Evolutionary conservation across 2,888 invertebrate genomes (phyloP).

Genomic region (Himalopsyche tibetana): DNA sequence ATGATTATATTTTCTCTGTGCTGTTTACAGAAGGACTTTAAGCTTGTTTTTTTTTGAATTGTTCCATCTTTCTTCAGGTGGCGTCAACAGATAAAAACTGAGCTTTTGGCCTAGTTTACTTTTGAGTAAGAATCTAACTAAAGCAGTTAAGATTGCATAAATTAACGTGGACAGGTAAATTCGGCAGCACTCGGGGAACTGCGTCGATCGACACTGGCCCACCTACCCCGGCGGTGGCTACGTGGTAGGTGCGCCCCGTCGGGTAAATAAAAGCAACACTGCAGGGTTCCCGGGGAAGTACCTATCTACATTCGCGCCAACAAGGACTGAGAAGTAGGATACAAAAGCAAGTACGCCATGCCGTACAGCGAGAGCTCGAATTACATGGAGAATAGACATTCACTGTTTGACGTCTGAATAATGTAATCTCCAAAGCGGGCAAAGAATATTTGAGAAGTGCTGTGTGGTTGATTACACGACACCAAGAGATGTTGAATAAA

Average conservation of each 20-base stretch:
- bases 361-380: neutral
- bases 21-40: no score
- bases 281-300: conserved; percentile 24
- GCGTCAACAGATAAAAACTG: no score
- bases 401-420: no score
- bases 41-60: no score
- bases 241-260: conserved; percentile 31
- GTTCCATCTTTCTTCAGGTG: no score
- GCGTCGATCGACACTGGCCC: neutral
- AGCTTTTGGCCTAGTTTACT: no score
- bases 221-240: conserved; percentile 1
- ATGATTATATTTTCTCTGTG: no score
- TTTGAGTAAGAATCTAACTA: neutral
- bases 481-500: no score
- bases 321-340: neutral
- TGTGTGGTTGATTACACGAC: no score
- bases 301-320: conserved; percentile 32
- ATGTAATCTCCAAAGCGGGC: no score
- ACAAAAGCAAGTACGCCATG: neutral
- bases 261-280: conserved; percentile 40
- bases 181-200: neutral
- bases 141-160: neutral
- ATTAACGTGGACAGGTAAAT: neutral
- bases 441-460: no score
- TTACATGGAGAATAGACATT: neutral